Evolutionary conservation across 2,113 vertebrate species (phyloP).

Genomic region (Amia ocellicauda): DNA sequence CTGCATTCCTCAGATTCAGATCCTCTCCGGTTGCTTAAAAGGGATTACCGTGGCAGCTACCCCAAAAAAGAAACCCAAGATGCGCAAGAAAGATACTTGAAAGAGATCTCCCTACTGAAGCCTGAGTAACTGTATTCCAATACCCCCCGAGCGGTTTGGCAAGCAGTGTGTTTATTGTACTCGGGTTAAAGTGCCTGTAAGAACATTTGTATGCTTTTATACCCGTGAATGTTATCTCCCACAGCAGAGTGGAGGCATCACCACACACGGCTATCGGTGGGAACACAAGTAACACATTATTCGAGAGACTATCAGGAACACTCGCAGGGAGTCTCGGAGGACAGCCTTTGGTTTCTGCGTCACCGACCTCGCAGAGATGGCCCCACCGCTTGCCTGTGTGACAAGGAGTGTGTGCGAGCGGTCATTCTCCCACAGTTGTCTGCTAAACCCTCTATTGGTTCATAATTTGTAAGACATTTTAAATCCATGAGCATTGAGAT

Average conservation of each 20-base stretch:
- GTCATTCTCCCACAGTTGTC: too few species aligned
- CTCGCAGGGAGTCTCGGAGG: too few species aligned
- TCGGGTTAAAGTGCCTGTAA: too few species aligned
- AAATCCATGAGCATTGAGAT: too few species aligned
- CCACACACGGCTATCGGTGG: neutral
- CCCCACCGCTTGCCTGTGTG: neutral
- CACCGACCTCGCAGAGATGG: neutral
- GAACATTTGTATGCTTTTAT: too few species aligned
- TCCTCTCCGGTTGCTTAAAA: slow-evolving; percentile 19
- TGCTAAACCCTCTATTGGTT: too few species aligned
- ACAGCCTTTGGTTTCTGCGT: neutral
- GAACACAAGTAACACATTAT: neutral
- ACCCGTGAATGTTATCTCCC: too few species aligned
- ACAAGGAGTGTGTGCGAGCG: neutral
- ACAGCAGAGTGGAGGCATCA: too few species aligned
- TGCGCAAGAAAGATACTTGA: slow-evolving; percentile 22
- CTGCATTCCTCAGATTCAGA: neutral
- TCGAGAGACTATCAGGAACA: too few species aligned
- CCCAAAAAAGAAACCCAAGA: slow-evolving; percentile 23
- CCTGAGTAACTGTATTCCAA: slow-evolving; percentile 22
- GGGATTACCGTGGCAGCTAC: slow-evolving; percentile 27
- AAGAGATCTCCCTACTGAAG: slow-evolving; percentile 15
- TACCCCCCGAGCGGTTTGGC: slow-evolving; percentile 21
- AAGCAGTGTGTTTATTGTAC: slow-evolving; percentile 19
- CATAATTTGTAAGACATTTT: too few species aligned